Conservation (phyloP, 2,888 invertebrate species). For the Smittia sp. region DNA sequence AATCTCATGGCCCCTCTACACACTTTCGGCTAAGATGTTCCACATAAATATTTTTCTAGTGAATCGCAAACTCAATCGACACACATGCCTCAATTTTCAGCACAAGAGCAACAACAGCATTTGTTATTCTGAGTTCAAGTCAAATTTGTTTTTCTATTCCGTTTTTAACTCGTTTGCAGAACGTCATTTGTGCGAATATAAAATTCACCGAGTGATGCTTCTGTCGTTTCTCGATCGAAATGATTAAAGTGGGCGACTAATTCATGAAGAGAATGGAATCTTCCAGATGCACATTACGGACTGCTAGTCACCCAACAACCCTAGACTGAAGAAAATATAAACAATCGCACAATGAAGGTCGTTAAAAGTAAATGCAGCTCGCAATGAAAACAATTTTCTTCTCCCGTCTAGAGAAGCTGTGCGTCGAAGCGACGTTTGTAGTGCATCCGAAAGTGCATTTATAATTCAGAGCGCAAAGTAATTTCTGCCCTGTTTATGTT, state of each 20-base stretch:
- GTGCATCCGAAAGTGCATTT: constrained; percentile 19
- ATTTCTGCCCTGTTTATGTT: constrained; percentile 34
- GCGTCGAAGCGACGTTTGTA: neutral
- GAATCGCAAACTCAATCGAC: no score
- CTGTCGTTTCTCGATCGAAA: neutral
- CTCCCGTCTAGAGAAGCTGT: neutral
- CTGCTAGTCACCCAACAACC: neutral
- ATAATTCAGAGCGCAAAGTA: constrained; percentile 32
- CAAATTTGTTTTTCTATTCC: neutral
- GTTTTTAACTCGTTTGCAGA: neutral
- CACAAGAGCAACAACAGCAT: no score
- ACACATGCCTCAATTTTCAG: no score
- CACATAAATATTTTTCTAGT: neutral
- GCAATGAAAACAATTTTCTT: neutral
- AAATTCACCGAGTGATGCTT: neutral
- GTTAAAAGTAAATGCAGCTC: constrained; percentile 31
- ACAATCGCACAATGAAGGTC: constrained; percentile 25
- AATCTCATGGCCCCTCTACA: no score
- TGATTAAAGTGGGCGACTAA: neutral
- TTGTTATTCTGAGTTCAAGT: neutral
- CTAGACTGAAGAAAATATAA: constrained; percentile 1
- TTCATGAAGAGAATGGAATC: neutral
- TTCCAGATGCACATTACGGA: no score
- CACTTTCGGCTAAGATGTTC: no score
- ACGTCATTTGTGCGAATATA: neutral